These are phyloP conservation scores for Drosophila micromelanica DNA, from an alignment of 1,140 invertebrate genomes.

Conservation along the genomic window DNA sequence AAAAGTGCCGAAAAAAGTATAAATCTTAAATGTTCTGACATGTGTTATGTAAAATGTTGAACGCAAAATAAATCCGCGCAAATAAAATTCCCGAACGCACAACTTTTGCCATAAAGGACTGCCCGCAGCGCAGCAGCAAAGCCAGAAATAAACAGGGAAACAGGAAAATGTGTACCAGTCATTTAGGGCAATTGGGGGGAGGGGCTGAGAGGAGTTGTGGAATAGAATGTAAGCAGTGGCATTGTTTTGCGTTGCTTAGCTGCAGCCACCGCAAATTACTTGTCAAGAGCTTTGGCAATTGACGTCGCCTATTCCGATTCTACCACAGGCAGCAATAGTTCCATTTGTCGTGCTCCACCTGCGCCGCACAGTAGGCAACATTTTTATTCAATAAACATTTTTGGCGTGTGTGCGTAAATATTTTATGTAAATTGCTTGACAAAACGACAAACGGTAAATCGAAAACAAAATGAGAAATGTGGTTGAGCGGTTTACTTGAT, in stretches of 20 bases:
- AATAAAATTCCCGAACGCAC: constrained; percentile 32
- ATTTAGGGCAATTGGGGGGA: neutral
- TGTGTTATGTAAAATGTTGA: constrained; percentile 67
- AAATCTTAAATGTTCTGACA: constrained; percentile 79
- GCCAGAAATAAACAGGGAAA: constrained; percentile 23
- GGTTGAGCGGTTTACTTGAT: neutral
- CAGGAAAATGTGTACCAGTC: constrained; percentile 40
- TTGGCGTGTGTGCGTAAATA: constrained; percentile 13
- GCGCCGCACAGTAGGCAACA: constrained; percentile 45
- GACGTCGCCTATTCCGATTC: constrained; percentile 46
- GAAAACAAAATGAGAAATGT: constrained; percentile 10
- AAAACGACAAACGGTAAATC: neutral
- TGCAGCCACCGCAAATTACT: constrained; percentile 65
- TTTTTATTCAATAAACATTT: constrained; percentile 40
- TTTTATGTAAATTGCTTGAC: constrained; percentile 27
- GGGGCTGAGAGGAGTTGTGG: neutral
- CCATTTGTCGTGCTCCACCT: constrained; percentile 5
- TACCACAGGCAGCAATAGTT: constrained; percentile 22
- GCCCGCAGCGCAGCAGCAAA: constrained; percentile 5
- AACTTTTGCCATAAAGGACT: constrained; percentile 26
- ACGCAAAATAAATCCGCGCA: constrained; percentile 48
- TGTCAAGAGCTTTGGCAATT: constrained; percentile 65
- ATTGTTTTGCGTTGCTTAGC: constrained; percentile 69
- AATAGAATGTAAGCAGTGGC: neutral
- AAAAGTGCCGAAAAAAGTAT: constrained; percentile 43